phyloP scores from a whole-genome alignment of 2,888 invertebrate genomes.

The Amaurobius ferox region DNA sequence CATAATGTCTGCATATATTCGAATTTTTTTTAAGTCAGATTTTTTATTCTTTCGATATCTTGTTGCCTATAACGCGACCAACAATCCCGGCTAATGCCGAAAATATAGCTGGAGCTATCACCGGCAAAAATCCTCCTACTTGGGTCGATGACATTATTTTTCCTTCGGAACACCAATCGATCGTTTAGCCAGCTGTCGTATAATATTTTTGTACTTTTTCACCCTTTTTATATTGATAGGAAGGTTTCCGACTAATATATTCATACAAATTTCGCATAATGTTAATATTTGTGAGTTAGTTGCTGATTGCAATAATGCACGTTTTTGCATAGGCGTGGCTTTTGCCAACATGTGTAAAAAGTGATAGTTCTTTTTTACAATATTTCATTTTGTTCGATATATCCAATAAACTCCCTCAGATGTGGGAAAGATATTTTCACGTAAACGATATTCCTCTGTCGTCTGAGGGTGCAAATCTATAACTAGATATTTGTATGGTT shows the following conservation, averaged over 20 bases:
- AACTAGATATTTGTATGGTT: conserved; percentile 73
- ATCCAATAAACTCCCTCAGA: conserved; percentile 21
- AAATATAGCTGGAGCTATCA: conserved; percentile 31
- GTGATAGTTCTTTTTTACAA: conserved; percentile 22
- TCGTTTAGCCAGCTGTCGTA: conserved; percentile 10
- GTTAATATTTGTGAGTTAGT: conserved; percentile 17
- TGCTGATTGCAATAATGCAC: conserved; percentile 12
- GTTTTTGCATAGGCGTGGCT: neutral
- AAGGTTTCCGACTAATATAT: conserved; percentile 29
- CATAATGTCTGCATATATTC: too few relatives aligned
- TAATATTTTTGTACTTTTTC: conserved; percentile 9
- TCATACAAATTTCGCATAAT: conserved; percentile 44
- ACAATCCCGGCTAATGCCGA: neutral
- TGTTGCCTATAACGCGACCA: neutral
- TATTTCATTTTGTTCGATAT: conserved; percentile 17
- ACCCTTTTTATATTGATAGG: conserved; percentile 17
- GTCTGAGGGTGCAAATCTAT: conserved; percentile 72
- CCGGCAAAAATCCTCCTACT: conserved; percentile 45
- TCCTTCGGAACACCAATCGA: neutral
- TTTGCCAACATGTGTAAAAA: conserved; percentile 12
- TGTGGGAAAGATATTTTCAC: conserved; percentile 22
- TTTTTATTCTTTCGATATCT: too few relatives aligned
- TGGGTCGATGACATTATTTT: conserved; percentile 23
- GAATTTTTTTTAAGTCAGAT: too few relatives aligned
- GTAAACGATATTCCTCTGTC: conserved; percentile 54